These are phyloP conservation scores for Cydia strobilella DNA, from an alignment of 1,140 invertebrate genomes.

Conservation along the genomic window DNA sequence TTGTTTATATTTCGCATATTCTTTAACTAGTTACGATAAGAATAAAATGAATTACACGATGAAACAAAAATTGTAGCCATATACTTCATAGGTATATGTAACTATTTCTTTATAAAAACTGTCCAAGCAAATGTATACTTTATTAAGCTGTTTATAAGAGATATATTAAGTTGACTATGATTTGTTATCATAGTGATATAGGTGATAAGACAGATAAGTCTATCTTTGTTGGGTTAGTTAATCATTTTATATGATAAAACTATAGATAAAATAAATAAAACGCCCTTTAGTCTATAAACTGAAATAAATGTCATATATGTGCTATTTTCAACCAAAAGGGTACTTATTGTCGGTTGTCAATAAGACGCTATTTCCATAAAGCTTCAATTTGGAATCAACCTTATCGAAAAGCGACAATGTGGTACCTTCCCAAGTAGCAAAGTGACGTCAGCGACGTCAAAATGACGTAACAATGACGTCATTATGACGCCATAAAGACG, in stretches of 20 bases:
- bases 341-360: too few relatives aligned
- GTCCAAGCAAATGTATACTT: neutral
- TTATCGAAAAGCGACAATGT: too few relatives aligned
- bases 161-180: neutral
- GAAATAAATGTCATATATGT: too few relatives aligned
- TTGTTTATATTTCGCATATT: constrained; percentile 7
- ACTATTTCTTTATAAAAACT: neutral
- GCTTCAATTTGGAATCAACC: too few relatives aligned
- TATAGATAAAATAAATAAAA: neutral
- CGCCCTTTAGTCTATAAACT: too few relatives aligned
- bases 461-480: too few relatives aligned
- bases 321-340: too few relatives aligned
- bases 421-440: too few relatives aligned
- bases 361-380: too few relatives aligned
- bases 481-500: too few relatives aligned
- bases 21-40: constrained; percentile 7
- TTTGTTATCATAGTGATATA: constrained; percentile 22
- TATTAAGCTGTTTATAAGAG: neutral
- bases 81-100: neutral
- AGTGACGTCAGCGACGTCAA: too few relatives aligned
- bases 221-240: constrained; percentile 7
- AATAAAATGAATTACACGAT: neutral
- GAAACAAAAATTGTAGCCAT: neutral
- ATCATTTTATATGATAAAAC: constrained; percentile 11
- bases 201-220: neutral